Percentiles rank a stretch among this genome's conserved stretches.
Conservation (phyloP, 2,888 invertebrate species). For the Drosophila stalkeri region DNA sequence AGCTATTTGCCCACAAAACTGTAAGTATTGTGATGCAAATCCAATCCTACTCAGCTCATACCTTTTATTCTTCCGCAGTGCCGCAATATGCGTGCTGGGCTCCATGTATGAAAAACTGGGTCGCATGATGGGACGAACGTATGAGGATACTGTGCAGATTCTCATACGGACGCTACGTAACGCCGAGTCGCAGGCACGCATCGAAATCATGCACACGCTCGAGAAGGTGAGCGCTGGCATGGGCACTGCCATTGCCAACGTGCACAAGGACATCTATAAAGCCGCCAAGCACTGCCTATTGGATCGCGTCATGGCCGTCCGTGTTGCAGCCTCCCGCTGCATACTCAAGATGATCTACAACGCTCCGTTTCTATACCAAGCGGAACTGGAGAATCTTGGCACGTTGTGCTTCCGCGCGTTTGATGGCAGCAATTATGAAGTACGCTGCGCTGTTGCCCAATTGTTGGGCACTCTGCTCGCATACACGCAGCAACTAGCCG, state of each 20-base stretch:
- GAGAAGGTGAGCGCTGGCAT: constrained; percentile 97
- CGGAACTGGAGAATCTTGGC: constrained; percentile 95
- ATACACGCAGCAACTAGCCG: constrained; percentile 91
- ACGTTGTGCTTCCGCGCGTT: constrained; percentile 96
- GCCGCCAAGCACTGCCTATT: constrained; percentile 94
- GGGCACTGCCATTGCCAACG: constrained; percentile 95
- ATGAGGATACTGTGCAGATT: constrained; percentile 98
- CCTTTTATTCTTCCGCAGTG: constrained; percentile 87
- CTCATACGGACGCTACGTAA: constrained; percentile 95
- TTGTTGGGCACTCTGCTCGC: constrained; percentile 90
- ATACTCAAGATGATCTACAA: constrained; percentile 95
- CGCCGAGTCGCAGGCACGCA: constrained; percentile 97
- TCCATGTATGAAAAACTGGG: constrained; percentile 99
- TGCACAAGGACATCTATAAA: constrained; percentile 96
- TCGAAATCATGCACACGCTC: constrained; percentile 98
- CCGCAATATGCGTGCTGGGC: constrained; percentile 97
- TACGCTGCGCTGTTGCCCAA: constrained; percentile 95
- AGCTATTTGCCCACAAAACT: constrained; percentile 96
- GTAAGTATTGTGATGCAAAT: constrained; percentile 88
- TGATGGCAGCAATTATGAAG: constrained; percentile 96
- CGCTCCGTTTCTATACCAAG: constrained; percentile 93
- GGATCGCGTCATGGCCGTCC: constrained; percentile 96
- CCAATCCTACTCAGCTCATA: neutral
- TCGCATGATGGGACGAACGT: constrained; percentile 99
- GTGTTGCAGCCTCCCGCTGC: constrained; percentile 96